These are phyloP conservation scores for Hyppa rectilinea DNA, from an alignment of 2,888 invertebrate species.

Conservation along the genomic window DNA sequence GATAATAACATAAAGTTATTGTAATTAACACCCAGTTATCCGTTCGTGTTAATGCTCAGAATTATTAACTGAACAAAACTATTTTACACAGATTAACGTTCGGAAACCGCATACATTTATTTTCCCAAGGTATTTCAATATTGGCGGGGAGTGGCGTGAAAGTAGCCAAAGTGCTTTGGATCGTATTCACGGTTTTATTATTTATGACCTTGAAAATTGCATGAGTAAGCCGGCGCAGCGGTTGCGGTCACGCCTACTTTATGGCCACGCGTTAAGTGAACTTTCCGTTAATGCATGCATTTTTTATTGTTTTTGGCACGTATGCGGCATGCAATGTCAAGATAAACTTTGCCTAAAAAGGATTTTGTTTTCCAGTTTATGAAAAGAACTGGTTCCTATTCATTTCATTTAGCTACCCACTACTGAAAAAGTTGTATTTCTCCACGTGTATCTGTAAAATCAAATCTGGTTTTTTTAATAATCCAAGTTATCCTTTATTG, in stretches of 20 bases:
- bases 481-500: not conserved
- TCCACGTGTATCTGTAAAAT: not conserved
- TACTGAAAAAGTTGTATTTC: not conserved
- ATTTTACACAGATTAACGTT: constrained; percentile 52
- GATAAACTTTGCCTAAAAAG: constrained; percentile 62
- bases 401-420: too few relatives aligned
- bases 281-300: constrained; percentile 80
- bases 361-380: constrained; percentile 12
- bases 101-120: constrained; percentile 60
- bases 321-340: constrained; percentile 56
- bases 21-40: constrained; percentile 33
- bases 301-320: constrained; percentile 82
- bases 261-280: constrained; percentile 86
- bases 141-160: constrained; percentile 88
- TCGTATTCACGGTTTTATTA: constrained; percentile 88
- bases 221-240: constrained; percentile 87
- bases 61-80: constrained; percentile 34
- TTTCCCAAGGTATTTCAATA: constrained; percentile 82
- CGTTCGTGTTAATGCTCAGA: constrained; percentile 8
- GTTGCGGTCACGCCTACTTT: constrained; percentile 89
- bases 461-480: not conserved
- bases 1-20: constrained; percentile 15
- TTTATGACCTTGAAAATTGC: constrained; percentile 91
- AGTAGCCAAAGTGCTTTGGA: constrained; percentile 89
- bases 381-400: not conserved